phyloP scores from a whole-genome alignment of 30 jellyfish, hydroid and myxozoan genomes.

The Chrysaora quinquecirrha region DNA sequence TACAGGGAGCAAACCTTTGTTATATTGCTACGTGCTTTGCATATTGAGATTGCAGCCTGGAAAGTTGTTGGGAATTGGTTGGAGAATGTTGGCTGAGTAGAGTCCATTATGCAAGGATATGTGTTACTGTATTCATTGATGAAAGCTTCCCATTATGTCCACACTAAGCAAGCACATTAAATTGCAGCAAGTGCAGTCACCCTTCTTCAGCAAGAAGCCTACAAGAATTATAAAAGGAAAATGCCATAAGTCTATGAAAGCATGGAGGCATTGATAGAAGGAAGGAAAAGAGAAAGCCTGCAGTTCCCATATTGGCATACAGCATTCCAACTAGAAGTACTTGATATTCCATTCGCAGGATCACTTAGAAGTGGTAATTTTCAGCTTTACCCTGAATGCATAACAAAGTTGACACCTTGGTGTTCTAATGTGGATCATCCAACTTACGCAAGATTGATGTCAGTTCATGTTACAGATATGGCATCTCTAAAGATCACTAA shows the following conservation, averaged over 20 bases:
- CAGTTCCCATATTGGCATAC: conserved; percentile 9
- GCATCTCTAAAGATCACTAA: background rate
- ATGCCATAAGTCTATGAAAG: conserved; percentile 1
- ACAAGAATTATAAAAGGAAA: background rate
- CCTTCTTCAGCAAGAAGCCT: conserved; percentile 22
- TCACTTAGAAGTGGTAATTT: conserved; percentile 15
- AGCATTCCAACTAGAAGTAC: conserved; percentile 9
- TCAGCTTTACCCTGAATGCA: background rate
- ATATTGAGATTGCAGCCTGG: conserved; percentile 61
- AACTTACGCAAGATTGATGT: conserved; percentile 42
- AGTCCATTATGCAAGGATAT: conserved; percentile 27
- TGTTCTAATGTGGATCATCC: conserved; percentile 18
- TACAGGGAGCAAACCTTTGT: conserved; percentile 58
- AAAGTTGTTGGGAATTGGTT: conserved; percentile 37
- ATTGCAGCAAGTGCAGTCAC: conserved; percentile 36
- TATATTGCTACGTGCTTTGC: conserved; percentile 51
- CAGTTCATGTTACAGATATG: conserved; percentile 36
- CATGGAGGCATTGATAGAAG: conserved; percentile 18
- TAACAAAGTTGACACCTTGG: conserved; percentile 39
- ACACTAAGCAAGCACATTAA: conserved; percentile 65
- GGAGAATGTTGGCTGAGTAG: conserved; percentile 61
- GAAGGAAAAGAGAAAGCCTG: conserved; percentile 19
- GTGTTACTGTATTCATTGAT: conserved; percentile 59
- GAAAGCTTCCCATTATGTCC: conserved; percentile 50
- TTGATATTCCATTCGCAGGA: background rate